Base-by-base conservation (phyloP, 2,888 invertebrate genomes). In the Drosophila demipolita region DNA sequence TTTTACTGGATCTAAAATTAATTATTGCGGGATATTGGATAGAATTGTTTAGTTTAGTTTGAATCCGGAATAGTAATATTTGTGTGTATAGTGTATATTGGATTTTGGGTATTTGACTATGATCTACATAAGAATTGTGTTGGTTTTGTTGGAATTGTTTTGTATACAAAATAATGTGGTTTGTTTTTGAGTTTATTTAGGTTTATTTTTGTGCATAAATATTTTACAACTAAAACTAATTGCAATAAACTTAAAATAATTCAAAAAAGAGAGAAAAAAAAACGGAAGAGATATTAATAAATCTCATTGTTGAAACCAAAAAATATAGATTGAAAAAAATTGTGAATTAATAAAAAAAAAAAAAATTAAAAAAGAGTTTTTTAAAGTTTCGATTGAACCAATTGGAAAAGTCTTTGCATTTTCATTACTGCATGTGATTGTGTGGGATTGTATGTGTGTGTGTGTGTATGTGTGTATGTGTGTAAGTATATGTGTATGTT, bases 171-270 rank as follows among this genome's bases (percentile, higher is more conserved):
- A 71, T 75, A 75, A 58, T 68, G 62, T 60, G 77, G 62, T 73
- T 75, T 78, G 65, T 78, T 75, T 83, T 73, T 77, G 58, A 66
- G 75, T 83, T 81, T 84, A 76, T 78, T 83, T 62, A 82, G 75
- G 83, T 83, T 85, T 83, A 83, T 83, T 82, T 78, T 78, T 87
- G 87, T 89, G 88, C 89, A 87, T 87, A 87, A 89, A 89, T 87
- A 87, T 87, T 87, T 83, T 83, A 89, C 81, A 89, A 73, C 88
- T 87, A 87, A 78, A 80, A 73, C 80, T 82, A 82, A 75, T 73
- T 78, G 75, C 71, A 74, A 82, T 83, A 78, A 71, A 85, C 87
- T 85, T 85, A 87, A 77, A 63, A 54, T 78, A 82, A 73, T 69
- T 80, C 20, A 55, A 74, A 58, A 76, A 12, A 60, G 53, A 73